Conservation (phyloP, 2,888 invertebrate genomes). For the Drosophila leonis region DNA sequence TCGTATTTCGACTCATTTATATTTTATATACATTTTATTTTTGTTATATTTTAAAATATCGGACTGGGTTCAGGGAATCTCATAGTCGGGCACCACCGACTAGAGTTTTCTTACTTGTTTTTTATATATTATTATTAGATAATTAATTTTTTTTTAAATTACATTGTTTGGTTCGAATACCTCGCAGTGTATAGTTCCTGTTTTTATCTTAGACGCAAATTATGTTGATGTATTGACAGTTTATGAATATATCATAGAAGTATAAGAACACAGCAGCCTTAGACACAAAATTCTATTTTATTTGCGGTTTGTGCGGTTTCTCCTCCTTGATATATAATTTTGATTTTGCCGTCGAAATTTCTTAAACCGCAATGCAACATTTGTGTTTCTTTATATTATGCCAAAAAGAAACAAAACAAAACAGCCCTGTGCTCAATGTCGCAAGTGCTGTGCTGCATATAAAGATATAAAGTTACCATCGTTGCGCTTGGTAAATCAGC, state of each 20-base stretch:
- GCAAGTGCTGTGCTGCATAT: constrained; percentile 58
- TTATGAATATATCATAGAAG: neutral
- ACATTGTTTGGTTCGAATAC: too few species aligned
- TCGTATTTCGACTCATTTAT: too few species aligned
- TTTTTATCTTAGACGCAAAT: neutral
- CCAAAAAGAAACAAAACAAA: constrained; percentile 5
- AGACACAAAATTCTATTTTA: neutral
- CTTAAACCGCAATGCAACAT: constrained; percentile 6
- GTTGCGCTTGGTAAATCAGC: constrained; percentile 56
- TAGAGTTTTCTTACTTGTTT: too few species aligned
- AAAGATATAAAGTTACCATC: constrained; percentile 65
- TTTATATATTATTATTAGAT: too few species aligned
- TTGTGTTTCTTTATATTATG: neutral
- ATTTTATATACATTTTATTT: too few species aligned
- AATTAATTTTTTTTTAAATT: too few species aligned
- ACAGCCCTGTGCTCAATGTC: constrained; percentile 71
- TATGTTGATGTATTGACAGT: neutral
- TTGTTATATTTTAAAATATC: too few species aligned
- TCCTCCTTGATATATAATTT: neutral
- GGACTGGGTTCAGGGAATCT: too few species aligned
- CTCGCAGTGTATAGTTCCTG: neutral
- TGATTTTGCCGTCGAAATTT: constrained; percentile 1
- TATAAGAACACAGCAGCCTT: neutral
- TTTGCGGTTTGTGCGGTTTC: constrained; percentile 2
- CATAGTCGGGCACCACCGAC: too few species aligned